phyloP scores from a whole-genome alignment of 1,140 invertebrate species.

The Drosophila setifemur region DNA sequence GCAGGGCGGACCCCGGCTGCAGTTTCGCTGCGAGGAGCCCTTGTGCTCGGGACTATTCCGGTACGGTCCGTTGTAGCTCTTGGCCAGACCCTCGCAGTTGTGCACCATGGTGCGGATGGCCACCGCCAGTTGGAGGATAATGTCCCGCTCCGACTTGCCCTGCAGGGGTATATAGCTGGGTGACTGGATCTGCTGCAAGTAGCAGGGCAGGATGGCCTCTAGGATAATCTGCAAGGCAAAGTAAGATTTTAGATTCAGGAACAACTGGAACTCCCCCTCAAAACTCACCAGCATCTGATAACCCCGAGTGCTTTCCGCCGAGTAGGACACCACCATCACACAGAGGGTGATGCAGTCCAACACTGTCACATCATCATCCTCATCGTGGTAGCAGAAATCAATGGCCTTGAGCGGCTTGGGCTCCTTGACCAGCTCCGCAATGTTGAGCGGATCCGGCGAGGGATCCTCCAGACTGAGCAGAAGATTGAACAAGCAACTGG shows the following conservation, averaged over 20 bases:
- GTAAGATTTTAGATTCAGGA: neutral
- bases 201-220: slow-evolving; percentile 97
- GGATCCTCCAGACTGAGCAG: slow-evolving; percentile 95
- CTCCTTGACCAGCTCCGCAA: slow-evolving; percentile 97
- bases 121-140: slow-evolving; percentile 96
- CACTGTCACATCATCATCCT: slow-evolving; percentile 96
- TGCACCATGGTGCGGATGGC: slow-evolving; percentile 98
- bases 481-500: slow-evolving; percentile 95
- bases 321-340: slow-evolving; percentile 98
- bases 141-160: slow-evolving; percentile 95
- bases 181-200: slow-evolving; percentile 95
- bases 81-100: slow-evolving; percentile 97
- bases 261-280: neutral
- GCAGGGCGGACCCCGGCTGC: slow-evolving; percentile 87
- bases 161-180: slow-evolving; percentile 92
- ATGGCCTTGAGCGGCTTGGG: slow-evolving; percentile 98
- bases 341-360: slow-evolving; percentile 96
- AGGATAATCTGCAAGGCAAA: slow-evolving; percentile 90
- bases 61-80: slow-evolving; percentile 96
- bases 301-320: slow-evolving; percentile 96
- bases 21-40: slow-evolving; percentile 92
- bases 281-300: slow-evolving; percentile 96
- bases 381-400: slow-evolving; percentile 98
- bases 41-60: slow-evolving; percentile 93
- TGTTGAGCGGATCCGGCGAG: slow-evolving; percentile 96